Base-by-base conservation (phyloP, 2,888 invertebrate species). In the Pollenia griseotomentosa region DNA sequence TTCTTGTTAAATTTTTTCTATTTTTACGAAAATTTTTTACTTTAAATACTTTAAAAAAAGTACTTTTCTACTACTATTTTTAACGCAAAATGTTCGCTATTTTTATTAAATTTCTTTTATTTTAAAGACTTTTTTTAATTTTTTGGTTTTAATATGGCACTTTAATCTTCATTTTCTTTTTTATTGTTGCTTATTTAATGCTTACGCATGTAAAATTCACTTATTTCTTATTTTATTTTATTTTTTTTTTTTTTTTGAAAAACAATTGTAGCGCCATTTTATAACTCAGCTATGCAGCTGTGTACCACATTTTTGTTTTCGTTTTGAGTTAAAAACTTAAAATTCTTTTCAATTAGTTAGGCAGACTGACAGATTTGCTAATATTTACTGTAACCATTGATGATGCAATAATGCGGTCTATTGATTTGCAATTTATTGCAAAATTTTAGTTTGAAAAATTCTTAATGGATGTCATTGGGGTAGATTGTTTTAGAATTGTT, bases 351-450 rank as follows among this genome's bases (percentile, higher is more conserved):
- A 53, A 6, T n/a, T 4, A 14, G 11, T 23, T 7, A 46, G n/a
- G 10, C 40, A 33, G 16, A 23, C 14, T 33, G 7, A 40, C 0
- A 23, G 16, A 63, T 16, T 42, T 61, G 23, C 33, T 19, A 42
- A 33, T 63, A 55, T 19, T 10, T 44, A 16, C 46, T 57, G 40
- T 55, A 16, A 71, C 19, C 81, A 73, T 65, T 73, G 65, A 81
- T 80, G 73, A 74, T 68, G 84, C 84, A 85, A 85, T 85, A 80
- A 80, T 85, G 84, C 68, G 84, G 79, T 85, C 79, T 73, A 84
- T 84, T 84, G 84, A 84, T 73, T 84, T 74, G 74, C 61, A 80
- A 80, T 85, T 85, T 85, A 85, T 85, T 53, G 46, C 74, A 73
- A 66, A 66, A 68, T 61, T 66, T 46, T 12, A 46, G 51, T 66